Base-by-base conservation (phyloP, 2,113 vertebrate species). In the Bucco capensis region DNA sequence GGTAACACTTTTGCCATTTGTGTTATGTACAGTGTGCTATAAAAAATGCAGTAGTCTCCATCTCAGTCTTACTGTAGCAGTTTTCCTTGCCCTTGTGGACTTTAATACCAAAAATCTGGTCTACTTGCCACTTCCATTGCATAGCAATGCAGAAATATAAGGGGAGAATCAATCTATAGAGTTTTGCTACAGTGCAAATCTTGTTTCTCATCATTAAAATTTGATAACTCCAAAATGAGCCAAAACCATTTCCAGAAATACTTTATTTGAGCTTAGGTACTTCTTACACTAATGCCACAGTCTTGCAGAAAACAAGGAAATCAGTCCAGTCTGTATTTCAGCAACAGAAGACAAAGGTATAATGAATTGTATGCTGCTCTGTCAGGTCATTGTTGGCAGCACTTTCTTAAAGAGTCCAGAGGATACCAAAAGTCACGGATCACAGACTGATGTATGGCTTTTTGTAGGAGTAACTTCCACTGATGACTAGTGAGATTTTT, bases 241-340 rank as follows among this genome's bases (percentile, higher is more conserved):
- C 82, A 90, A 91, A 96, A 93, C 14, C 25, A 50, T 83, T 92
- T 93, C 79, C 88, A 89, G 85, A 21, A 8, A 13, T 61, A 79
- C 73, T 93, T 90, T 95, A 91, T 95, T 90, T 88, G 92, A 86
- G 58, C 33, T 86, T 85, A 91, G 74, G 38, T 93, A 46, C 64
- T 78, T 86, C 51, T 87, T 86, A 49, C 3, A 12, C 15, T 86
- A 88, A 64, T 1, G 0, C 23, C 38, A 69, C 40, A 49, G 5
- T 73, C 75, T 86, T 85, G 57, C 62, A 86, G 65, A 79, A 88
- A 65, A 75, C 30, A 67, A 74, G 78, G 58, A 94, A 91, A 66
- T 33, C 18, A 56, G 69, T 79, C 66, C n/a, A 65, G 76, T 81
- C 69, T 80, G n/a, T 83, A 73, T 82, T 96, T 94, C 72, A 80